Conservation (phyloP, 2,888 invertebrate species). For the Catonia carolina region DNA sequence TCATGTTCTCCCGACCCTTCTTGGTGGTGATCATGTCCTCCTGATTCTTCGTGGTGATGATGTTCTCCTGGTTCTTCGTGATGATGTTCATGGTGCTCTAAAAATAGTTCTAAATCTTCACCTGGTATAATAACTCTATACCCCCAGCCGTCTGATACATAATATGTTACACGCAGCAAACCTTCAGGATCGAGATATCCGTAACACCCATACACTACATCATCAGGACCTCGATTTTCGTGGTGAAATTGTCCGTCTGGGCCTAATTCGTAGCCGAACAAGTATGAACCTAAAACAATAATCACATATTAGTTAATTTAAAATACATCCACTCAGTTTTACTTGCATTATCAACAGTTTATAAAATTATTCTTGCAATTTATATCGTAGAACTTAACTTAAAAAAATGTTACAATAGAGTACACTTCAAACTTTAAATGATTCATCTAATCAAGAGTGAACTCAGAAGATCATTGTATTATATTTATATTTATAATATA, state of each 20-base stretch:
- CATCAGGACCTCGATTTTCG: conserved; percentile 66
- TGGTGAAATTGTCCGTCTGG: conserved; percentile 72
- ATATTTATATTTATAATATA: too few relatives aligned
- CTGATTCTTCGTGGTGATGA: conserved; percentile 33
- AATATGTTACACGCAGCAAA: conserved; percentile 61
- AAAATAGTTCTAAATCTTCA: conserved; percentile 59
- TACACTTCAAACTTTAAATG: too few relatives aligned
- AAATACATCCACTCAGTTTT: too few relatives aligned
- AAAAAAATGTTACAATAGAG: too few relatives aligned
- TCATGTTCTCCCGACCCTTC: conserved; percentile 43
- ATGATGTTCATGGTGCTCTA: conserved; percentile 43
- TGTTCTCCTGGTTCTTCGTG: conserved; percentile 35
- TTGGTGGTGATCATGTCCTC: conserved; percentile 38
- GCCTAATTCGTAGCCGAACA: conserved; percentile 70
- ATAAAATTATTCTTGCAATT: too few relatives aligned
- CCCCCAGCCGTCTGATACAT: conserved; percentile 70
- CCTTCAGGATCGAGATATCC: conserved; percentile 66
- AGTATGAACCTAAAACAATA: conserved; percentile 55
- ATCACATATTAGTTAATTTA: too few relatives aligned
- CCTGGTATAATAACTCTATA: conserved; percentile 66
- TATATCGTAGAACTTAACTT: too few relatives aligned
- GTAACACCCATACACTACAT: conserved; percentile 73
- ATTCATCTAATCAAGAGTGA: too few relatives aligned
- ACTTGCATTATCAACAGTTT: too few relatives aligned
- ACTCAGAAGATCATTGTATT: too few relatives aligned